Conservation (phyloP, 2,888 invertebrate species). For the Griposia aprilina region DNA sequence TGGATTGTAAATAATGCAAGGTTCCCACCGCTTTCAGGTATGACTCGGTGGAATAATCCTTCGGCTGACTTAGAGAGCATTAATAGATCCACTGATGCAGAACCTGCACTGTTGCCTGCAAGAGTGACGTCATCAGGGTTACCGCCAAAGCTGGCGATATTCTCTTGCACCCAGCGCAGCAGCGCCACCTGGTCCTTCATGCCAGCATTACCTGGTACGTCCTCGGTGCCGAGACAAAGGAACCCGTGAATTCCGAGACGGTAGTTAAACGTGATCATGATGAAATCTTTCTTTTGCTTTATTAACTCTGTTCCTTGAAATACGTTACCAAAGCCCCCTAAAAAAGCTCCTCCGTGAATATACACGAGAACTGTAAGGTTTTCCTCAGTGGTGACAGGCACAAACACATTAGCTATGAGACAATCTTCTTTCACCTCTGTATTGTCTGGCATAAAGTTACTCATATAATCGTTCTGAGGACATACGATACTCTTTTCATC, state of each 20-base stretch:
- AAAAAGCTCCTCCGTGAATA: slow-evolving; percentile 75
- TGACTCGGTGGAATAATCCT: slow-evolving; percentile 74
- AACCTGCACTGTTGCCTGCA: slow-evolving; percentile 73
- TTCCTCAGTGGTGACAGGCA: slow-evolving; percentile 74
- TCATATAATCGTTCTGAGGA: slow-evolving; percentile 62
- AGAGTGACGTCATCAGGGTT: slow-evolving; percentile 76
- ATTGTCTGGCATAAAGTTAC: not conserved
- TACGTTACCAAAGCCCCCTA: slow-evolving; percentile 46
- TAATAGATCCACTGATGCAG: slow-evolving; percentile 69
- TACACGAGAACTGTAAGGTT: slow-evolving; percentile 72
- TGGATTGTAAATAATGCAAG: slow-evolving; percentile 68
- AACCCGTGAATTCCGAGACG: slow-evolving; percentile 72
- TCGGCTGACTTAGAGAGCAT: slow-evolving; percentile 69
- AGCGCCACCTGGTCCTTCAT: slow-evolving; percentile 76
- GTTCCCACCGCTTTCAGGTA: slow-evolving; percentile 74
- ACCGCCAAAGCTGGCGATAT: slow-evolving; percentile 76
- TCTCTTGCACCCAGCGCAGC: slow-evolving; percentile 73
- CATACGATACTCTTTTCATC: slow-evolving; percentile 70
- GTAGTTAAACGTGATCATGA: slow-evolving; percentile 72
- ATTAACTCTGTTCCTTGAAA: slow-evolving; percentile 27
- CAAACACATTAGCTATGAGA: slow-evolving; percentile 81
- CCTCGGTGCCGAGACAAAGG: slow-evolving; percentile 71
- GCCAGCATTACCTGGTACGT: slow-evolving; percentile 75
- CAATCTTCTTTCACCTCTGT: slow-evolving; percentile 76
- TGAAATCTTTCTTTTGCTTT: slow-evolving; percentile 61